phyloP scores from a whole-genome alignment of 2,113 vertebrate species.

The Chamaea fasciata region DNA sequence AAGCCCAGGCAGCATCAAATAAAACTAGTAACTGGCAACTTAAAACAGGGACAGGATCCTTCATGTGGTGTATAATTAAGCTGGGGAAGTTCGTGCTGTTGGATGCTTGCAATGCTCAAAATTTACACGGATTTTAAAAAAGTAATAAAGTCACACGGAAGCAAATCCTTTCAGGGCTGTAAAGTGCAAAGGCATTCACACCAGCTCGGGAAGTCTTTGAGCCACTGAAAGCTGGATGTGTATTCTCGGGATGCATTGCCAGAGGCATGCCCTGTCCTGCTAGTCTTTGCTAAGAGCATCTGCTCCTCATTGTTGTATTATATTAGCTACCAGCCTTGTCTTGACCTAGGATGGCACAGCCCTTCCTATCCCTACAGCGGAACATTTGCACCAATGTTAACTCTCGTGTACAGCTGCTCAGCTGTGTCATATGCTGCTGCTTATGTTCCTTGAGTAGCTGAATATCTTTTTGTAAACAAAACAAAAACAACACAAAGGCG shows the following conservation, averaged over 20 bases:
- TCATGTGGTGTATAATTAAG: background rate
- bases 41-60: background rate
- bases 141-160: background rate
- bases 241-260: background rate
- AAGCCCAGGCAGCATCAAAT: background rate
- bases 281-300: background rate
- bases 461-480: slow-evolving; percentile 46
- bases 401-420: slow-evolving; percentile 31
- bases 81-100: background rate
- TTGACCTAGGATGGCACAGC: background rate
- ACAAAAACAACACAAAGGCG: slow-evolving; percentile 6
- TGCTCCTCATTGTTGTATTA: background rate
- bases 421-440: slow-evolving; percentile 2
- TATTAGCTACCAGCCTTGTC: background rate
- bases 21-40: background rate
- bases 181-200: background rate
- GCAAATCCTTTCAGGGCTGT: background rate
- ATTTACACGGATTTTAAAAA: background rate
- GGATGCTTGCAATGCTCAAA: background rate
- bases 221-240: background rate
- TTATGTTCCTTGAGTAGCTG: slow-evolving; percentile 12
- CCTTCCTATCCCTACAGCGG: background rate
- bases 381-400: background rate
- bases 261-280: background rate
- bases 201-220: background rate